Conservation (phyloP, 2,797 vertebrate species). For the Morelia viridis region DNA sequence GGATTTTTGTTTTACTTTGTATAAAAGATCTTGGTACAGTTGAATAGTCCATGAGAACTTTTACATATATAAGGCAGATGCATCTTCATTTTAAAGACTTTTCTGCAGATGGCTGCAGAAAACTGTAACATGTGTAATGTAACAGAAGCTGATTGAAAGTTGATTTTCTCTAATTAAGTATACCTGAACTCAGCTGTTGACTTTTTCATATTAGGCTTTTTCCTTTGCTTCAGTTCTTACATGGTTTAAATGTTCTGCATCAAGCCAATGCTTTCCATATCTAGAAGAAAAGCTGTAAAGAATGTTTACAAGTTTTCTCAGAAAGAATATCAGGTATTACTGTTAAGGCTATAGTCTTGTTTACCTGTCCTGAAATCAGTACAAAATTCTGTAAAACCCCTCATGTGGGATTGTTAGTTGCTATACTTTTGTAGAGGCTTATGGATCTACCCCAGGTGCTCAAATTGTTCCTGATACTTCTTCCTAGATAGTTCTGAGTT, state of each 20-base stretch:
- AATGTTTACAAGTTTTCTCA: constrained; percentile 8
- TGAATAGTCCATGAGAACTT: not conserved
- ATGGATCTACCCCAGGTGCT: not conserved
- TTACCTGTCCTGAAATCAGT: constrained; percentile 29
- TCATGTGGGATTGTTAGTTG: not conserved
- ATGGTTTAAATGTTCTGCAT: constrained; percentile 1
- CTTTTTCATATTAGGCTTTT: not conserved
- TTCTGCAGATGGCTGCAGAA: not conserved
- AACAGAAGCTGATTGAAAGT: not conserved
- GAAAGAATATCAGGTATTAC: not conserved
- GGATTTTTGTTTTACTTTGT: not conserved
- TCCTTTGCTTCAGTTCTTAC: not conserved
- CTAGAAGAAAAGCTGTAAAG: not conserved
- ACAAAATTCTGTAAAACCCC: not conserved
- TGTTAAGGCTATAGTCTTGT: constrained; percentile 19
- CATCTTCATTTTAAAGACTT: not conserved
- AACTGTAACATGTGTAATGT: not conserved
- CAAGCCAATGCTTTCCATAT: not conserved
- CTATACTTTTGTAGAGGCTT: not conserved
- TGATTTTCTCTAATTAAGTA: not conserved
- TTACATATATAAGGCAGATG: not conserved
- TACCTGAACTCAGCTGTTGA: not conserved
- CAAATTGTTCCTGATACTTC: not conserved
- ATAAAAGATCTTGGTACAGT: not conserved
- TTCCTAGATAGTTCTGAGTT: constrained; percentile 17